Conservation (phyloP, 2,797 vertebrate species). For the Gallinago nigripennis region DNA sequence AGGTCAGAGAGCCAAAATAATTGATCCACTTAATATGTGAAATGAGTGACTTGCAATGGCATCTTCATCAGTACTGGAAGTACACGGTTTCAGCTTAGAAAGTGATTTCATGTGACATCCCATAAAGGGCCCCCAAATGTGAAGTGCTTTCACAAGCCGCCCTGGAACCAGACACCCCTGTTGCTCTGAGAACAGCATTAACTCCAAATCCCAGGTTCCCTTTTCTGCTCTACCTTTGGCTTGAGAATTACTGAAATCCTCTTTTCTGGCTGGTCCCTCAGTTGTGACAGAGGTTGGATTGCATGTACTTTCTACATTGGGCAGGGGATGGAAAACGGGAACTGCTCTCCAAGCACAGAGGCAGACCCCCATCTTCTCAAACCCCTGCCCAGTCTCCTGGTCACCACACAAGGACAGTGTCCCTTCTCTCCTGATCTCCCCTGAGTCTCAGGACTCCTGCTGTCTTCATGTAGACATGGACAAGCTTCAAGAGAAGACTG, state of each 20-base stretch:
- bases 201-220: not conserved
- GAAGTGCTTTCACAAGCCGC: not conserved
- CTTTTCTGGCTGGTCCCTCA: not conserved
- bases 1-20: slow-evolving; percentile 32
- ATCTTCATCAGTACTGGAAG: not conserved
- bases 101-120: not conserved
- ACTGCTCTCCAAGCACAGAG: not conserved
- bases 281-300: not conserved
- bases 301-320: not conserved
- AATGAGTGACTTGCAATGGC: not conserved
- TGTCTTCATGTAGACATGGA: not conserved
- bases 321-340: not conserved
- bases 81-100: not conserved
- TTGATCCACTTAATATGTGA: slow-evolving; percentile 12
- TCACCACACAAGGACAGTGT: not conserved
- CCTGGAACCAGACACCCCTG: not conserved
- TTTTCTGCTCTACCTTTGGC: not conserved
- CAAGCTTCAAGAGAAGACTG: not conserved
- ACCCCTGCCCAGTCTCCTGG: not conserved
- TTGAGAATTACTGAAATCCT: not conserved
- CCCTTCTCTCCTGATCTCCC: not conserved
- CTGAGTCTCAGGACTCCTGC: not conserved
- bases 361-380: not conserved
- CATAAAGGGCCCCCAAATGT: not conserved
- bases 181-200: not conserved